A percentile compares a stretch with the other conserved stretches of the same genome.
phyloP scores from a whole-genome alignment of 2,113 vertebrate species.

The Neotragus moschatus region DNA sequence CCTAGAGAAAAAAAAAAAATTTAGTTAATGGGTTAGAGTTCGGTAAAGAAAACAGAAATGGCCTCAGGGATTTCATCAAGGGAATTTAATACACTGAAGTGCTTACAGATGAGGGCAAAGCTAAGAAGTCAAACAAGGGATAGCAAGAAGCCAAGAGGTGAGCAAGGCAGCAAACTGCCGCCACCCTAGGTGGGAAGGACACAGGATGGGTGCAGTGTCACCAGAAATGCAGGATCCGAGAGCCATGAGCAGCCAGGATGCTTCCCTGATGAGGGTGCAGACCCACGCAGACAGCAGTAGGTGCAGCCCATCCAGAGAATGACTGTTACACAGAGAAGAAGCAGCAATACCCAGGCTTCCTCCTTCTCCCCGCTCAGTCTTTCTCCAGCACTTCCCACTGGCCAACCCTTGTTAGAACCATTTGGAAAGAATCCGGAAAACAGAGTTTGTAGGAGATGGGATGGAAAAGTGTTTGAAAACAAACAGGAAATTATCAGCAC shows the following conservation, averaged over 20 bases:
- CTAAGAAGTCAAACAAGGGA: background rate
- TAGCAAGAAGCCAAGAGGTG: background rate
- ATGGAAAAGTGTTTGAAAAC: background rate
- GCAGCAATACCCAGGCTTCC: background rate
- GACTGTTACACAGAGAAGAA: too few species aligned
- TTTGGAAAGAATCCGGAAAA: background rate
- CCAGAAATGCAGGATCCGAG: rapidly evolving
- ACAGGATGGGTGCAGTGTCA: too few species aligned
- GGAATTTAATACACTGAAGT: background rate
- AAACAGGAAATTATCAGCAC: background rate
- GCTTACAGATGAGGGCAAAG: background rate
- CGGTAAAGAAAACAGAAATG: background rate
- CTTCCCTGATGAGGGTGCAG: background rate
- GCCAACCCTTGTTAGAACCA: background rate
- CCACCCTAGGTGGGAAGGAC: background rate
- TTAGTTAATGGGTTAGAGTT: background rate
- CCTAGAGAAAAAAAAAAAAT: background rate
- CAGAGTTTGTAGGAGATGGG: background rate
- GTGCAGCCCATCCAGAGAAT: background rate
- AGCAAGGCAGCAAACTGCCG: background rate
- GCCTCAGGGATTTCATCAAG: background rate
- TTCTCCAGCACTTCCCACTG: background rate
- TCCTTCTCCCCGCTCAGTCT: background rate
- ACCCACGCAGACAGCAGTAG: background rate
- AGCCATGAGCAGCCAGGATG: too few species aligned